phyloP scores from a whole-genome alignment of 2,113 vertebrate species.

The Crotalus helleri region DNA sequence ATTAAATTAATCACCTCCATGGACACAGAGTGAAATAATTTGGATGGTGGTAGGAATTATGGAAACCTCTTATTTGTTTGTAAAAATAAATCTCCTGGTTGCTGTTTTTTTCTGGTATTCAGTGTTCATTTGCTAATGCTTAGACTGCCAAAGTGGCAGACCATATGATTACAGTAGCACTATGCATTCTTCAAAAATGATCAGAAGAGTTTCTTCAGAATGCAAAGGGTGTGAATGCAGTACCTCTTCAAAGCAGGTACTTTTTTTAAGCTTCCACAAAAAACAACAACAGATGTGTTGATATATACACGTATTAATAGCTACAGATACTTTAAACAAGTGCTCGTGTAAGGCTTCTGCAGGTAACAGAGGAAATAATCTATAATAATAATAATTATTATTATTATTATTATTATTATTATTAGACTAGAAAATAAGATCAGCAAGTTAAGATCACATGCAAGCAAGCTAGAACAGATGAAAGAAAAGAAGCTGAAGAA shows the following conservation, averaged over 20 bases:
- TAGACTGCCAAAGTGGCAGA: too few species aligned
- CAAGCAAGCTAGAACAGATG: too few species aligned
- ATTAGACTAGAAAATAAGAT: too few species aligned
- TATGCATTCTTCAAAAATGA: not conserved
- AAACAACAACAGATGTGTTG: not conserved
- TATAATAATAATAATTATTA: too few species aligned
- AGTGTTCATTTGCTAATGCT: too few species aligned
- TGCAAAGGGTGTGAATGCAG: not conserved
- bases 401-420: too few species aligned
- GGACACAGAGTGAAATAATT: not conserved
- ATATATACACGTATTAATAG: not conserved
- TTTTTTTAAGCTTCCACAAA: not conserved
- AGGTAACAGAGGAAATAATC: not conserved
- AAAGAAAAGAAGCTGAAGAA: too few species aligned
- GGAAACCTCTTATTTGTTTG: not conserved
- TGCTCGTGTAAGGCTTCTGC: not conserved
- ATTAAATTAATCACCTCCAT: not conserved
- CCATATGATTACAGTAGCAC: not conserved
- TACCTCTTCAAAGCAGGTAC: not conserved
- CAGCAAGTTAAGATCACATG: too few species aligned
- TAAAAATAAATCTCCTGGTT: not conserved
- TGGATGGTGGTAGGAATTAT: not conserved
- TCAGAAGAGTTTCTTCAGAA: not conserved
- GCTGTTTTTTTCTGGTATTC: not conserved
- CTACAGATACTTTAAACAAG: not conserved